Percentiles rank a stretch among this genome's conserved stretches.
Conservation (phyloP, 1,140 invertebrate species). For the Heliconius congener region DNA sequence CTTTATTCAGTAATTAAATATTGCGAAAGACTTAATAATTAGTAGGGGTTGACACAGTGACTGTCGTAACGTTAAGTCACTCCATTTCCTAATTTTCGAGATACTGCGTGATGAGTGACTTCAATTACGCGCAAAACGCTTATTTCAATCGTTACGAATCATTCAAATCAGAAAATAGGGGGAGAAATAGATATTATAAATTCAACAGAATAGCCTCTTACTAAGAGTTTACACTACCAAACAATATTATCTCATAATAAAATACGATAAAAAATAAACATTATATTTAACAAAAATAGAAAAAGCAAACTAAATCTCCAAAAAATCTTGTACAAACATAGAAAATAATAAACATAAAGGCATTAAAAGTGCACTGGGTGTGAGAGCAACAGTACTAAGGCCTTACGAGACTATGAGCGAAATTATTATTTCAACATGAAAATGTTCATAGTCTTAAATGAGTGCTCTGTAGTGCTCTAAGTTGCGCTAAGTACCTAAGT, state of each 20-base stretch:
- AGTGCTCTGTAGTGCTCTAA: slow-evolving; percentile 39
- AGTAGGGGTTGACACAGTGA: neutral
- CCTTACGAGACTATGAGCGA: slow-evolving; percentile 32
- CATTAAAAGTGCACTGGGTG: slow-evolving; percentile 5
- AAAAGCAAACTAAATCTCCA: neutral
- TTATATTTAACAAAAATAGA: neutral
- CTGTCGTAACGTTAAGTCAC: neutral
- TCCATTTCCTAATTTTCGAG: neutral
- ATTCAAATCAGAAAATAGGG: no score
- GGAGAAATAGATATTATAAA: no score
- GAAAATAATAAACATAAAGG: slow-evolving; percentile 2
- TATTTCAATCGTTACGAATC: no score
- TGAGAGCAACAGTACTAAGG: slow-evolving; percentile 13
- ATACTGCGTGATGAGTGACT: no score
- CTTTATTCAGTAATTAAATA: no score
- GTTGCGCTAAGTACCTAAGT: slow-evolving; percentile 39
- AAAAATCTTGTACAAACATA: neutral
- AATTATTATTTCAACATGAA: slow-evolving; percentile 46
- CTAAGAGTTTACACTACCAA: neutral
- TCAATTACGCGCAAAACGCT: no score
- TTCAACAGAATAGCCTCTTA: neutral
- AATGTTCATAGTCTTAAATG: slow-evolving; percentile 42
- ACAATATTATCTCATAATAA: neutral
- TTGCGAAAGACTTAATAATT: no score
- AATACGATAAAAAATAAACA: neutral